A percentile compares a stretch with the other conserved stretches of the same genome.
phyloP scores from a whole-genome alignment of 2,888 invertebrate species.

The Tachina grossa region DNA sequence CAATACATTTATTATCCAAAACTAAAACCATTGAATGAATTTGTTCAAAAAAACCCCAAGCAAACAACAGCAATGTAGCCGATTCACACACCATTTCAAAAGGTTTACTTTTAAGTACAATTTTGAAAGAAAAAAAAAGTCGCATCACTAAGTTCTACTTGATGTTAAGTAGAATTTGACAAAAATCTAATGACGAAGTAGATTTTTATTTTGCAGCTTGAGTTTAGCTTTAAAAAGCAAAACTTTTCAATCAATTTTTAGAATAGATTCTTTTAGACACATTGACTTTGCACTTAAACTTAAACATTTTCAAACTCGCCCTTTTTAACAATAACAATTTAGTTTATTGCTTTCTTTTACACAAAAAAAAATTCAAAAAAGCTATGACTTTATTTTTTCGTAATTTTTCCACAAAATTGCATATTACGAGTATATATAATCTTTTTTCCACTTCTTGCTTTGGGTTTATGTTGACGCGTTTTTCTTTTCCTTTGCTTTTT shows the following conservation, averaged over 20 bases:
- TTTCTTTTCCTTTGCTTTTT: slow-evolving; percentile 14
- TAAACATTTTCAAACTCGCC: background rate
- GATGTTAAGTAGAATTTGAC: no score
- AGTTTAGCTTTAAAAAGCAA: no score
- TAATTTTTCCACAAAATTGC: slow-evolving; percentile 55
- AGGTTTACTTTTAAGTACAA: no score
- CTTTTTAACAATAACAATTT: background rate
- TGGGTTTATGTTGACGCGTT: slow-evolving; percentile 23
- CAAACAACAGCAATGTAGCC: no score
- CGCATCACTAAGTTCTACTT: no score
- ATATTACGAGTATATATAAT: slow-evolving; percentile 28
- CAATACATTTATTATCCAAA: no score
- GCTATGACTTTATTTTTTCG: background rate
- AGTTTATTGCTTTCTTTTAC: background rate
- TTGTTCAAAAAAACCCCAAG: no score
- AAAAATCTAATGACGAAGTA: no score
- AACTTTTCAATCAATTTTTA: background rate
- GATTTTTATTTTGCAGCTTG: no score
- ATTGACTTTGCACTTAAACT: background rate
- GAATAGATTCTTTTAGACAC: background rate
- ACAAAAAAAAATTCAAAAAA: background rate
- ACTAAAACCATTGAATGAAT: no score
- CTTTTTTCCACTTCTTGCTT: slow-evolving; percentile 25
- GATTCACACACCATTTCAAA: no score
- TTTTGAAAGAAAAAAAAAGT: no score